A percentile compares a stretch with the other conserved stretches of the same genome.
Conservation (phyloP, 2,113 vertebrate genomes). For the Sigmodon hispidus region DNA sequence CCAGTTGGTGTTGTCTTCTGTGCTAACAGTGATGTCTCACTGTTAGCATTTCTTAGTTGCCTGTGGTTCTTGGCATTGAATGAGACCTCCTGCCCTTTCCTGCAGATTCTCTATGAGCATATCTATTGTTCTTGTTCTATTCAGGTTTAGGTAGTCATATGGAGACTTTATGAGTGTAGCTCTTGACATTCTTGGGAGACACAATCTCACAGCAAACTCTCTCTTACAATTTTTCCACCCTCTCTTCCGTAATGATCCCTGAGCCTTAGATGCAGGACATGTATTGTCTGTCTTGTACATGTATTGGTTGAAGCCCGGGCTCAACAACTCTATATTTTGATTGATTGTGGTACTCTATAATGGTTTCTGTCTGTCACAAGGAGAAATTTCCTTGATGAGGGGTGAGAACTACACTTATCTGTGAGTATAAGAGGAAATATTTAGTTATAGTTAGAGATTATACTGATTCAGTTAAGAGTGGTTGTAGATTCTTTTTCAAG, state of each 20-base stretch:
- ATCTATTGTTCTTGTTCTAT: too few species aligned
- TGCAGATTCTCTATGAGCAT: not conserved
- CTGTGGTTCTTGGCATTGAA: not conserved
- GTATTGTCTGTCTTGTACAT: not conserved
- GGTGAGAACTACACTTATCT: not conserved
- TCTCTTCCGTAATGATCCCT: not conserved
- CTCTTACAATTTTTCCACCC: not conserved
- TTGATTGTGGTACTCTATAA: not conserved
- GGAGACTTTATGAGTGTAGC: not conserved
- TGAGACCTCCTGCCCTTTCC: not conserved
- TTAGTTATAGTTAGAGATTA: not conserved
- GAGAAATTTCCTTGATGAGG: not conserved
- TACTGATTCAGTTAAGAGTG: not conserved
- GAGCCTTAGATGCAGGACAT: not conserved
- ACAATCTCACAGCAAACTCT: not conserved
- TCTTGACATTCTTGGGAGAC: not conserved
- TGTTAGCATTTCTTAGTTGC: not conserved
- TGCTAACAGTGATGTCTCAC: not conserved
- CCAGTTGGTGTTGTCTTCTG: not conserved
- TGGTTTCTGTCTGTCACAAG: not conserved
- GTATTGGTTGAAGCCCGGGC: not conserved
- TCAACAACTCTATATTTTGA: not conserved
- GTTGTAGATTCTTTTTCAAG: not conserved
- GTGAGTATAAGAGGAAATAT: not conserved
- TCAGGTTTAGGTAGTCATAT: not conserved